Base-by-base conservation (phyloP, 2,888 invertebrate species). In the Acrocyrtus sp. region DNA sequence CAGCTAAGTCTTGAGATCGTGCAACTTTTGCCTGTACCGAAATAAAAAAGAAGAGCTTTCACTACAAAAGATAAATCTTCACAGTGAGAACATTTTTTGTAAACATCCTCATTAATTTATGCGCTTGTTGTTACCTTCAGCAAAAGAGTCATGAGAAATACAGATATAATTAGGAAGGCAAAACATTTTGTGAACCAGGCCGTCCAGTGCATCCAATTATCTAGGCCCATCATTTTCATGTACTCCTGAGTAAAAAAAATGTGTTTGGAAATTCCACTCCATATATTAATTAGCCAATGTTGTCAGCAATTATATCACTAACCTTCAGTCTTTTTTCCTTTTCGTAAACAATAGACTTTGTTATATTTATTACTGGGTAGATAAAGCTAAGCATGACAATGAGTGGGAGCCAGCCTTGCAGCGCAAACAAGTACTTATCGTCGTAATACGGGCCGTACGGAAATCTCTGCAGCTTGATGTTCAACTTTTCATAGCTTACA, bases 171-270 rank as follows among this genome's bases (percentile, higher is more conserved):
- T 67, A 92, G 86, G 82, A 90, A 90, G 3, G 91, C 79, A 78
- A 93, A 89, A 68, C 91, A 90, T 83, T 93, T 92, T 51, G 90
- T 86, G 84, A 93, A 94, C 93, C 95, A 95, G 1, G 94, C 93
- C 0, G 88, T 83, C 94, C 95, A 95, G 82, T 95, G 91, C 78
- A 94, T 85, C 91, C 92, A 93, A 62, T 91, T 90, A 43, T 90
- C 88, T 39, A 96, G 85, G 1, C 96, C 96, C 91, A 95, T 94
- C 85, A 95, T 93, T 86, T 94, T 94, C 93, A 95, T 92, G 1
- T 93, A 90, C 87, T 95, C 95, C 91, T 69, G 3, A 39, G n/a
- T 12, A 41, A 26, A n/a, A n/a, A n/a, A n/a, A n/a, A n/a, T n/a
- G n/a, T n/a, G n/a, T n/a, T n/a, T n/a, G n/a, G n/a, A n/a, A n/a